A percentile compares a stretch with the other conserved stretches of the same genome.
Conservation (phyloP, 2,888 invertebrate species). For the Meghimatium bilineatum region DNA sequence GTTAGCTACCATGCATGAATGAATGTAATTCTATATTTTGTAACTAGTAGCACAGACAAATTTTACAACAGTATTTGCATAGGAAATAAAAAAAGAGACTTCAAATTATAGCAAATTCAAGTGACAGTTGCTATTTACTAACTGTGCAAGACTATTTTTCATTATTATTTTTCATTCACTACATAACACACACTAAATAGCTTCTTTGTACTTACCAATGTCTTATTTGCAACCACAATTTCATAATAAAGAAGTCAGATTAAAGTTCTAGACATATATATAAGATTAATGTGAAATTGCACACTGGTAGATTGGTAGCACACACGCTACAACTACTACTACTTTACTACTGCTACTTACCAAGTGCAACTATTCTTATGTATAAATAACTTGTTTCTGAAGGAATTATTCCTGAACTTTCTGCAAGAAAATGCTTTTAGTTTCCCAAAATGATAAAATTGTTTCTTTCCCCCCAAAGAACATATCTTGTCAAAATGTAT, state of each 20-base stretch:
- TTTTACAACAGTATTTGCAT: neutral
- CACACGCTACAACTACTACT: neutral
- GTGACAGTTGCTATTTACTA: no score
- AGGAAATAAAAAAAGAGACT: neutral
- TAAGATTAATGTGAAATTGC: conserved; percentile 9
- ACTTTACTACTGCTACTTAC: conserved; percentile 16
- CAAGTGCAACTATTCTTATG: conserved; percentile 12
- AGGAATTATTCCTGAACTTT: neutral
- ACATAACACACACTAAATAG: conserved; percentile 5
- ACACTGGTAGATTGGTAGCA: no score
- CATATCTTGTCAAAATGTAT: no score
- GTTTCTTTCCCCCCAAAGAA: neutral
- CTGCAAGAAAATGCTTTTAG: conserved; percentile 12
- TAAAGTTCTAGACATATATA: neutral
- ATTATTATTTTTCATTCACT: neutral
- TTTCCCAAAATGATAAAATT: neutral
- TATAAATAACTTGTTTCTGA: neutral
- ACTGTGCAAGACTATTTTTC: no score
- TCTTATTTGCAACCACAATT: conserved; percentile 24
- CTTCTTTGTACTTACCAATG: conserved; percentile 19
- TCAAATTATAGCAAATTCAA: neutral
- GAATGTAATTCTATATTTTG: neutral
- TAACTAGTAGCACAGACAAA: neutral
- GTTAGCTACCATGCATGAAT: neutral
- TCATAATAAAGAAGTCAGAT: conserved; percentile 5